These are phyloP conservation scores for Nezara viridula DNA, from an alignment of 2,888 invertebrate genomes.

Conservation along the genomic window DNA sequence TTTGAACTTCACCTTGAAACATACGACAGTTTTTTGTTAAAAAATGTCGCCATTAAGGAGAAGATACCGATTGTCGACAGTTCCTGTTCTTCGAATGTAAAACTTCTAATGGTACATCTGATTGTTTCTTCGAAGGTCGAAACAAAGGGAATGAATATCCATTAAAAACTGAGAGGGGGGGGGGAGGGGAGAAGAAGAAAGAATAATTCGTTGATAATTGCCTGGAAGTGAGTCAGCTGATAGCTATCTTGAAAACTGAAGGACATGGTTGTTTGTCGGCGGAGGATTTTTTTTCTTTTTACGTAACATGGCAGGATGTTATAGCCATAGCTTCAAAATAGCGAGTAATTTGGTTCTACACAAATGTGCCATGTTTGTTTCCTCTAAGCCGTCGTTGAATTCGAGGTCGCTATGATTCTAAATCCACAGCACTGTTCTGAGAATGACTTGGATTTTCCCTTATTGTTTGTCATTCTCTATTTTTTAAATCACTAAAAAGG, in stretches of 20 bases:
- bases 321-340: background rate
- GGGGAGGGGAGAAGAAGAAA: background rate
- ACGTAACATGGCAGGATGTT: background rate
- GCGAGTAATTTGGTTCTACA: background rate
- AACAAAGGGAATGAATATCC: background rate
- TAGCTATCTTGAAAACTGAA: constrained; percentile 2
- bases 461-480: no score
- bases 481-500: no score
- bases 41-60: background rate
- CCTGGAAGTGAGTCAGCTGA: constrained; percentile 21
- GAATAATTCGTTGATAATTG: background rate
- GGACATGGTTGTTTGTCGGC: background rate
- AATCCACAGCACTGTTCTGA: no score
- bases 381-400: no score
- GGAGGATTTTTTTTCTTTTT: background rate
- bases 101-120: background rate
- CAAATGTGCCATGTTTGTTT: background rate
- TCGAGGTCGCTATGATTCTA: no score
- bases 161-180: background rate
- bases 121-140: background rate
- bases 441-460: no score
- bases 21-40: background rate
- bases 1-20: background rate
- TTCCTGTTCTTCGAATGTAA: background rate
- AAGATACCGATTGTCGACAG: background rate